Percentiles rank a stretch among this genome's conserved stretches.
These are phyloP conservation scores for Drosophila yooni DNA, from an alignment of 2,888 invertebrate genomes.

Conservation along the genomic window DNA sequence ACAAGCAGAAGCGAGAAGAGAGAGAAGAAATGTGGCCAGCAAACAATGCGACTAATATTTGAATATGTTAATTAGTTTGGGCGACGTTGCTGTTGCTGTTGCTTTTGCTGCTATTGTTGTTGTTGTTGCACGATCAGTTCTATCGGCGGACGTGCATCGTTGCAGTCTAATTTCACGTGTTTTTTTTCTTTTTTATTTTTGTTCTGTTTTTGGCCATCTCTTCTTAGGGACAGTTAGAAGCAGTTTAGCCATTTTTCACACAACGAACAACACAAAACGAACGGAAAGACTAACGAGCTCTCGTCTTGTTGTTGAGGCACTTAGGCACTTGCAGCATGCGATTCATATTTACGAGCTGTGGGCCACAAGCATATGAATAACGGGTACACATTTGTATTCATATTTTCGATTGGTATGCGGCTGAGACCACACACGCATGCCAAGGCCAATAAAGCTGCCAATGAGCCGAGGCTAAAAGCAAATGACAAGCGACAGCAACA, in stretches of 20 bases:
- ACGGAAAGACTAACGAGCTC: slow-evolving; percentile 61
- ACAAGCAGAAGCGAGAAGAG: neutral
- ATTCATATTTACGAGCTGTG: slow-evolving; percentile 73
- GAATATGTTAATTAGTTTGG: slow-evolving; percentile 77
- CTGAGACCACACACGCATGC: slow-evolving; percentile 53
- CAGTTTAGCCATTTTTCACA: slow-evolving; percentile 42
- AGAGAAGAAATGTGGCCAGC: slow-evolving; percentile 8
- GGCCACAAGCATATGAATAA: slow-evolving; percentile 34
- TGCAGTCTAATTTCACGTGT: slow-evolving; percentile 82
- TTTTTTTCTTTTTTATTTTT: slow-evolving; percentile 9
- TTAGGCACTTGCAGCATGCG: slow-evolving; percentile 61
- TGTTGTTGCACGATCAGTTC: slow-evolving; percentile 74
- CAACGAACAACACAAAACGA: slow-evolving; percentile 30
- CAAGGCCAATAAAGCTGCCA: slow-evolving; percentile 73
- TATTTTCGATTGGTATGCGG: slow-evolving; percentile 69
- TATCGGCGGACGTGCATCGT: slow-evolving; percentile 77
- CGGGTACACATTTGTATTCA: slow-evolving; percentile 17
- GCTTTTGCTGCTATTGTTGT: slow-evolving; percentile 21
- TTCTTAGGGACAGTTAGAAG: slow-evolving; percentile 66
- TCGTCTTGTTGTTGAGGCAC: slow-evolving; percentile 15
- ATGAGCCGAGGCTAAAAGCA: slow-evolving; percentile 71
- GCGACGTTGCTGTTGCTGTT: slow-evolving; percentile 31
- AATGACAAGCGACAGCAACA: slow-evolving; percentile 67
- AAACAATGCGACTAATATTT: slow-evolving; percentile 80
- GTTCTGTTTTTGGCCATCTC: slow-evolving; percentile 49